A percentile compares a stretch with the other conserved stretches of the same genome.
These are phyloP conservation scores for Furcula furcula DNA, from an alignment of 2,888 invertebrate genomes.

Conservation along the genomic window DNA sequence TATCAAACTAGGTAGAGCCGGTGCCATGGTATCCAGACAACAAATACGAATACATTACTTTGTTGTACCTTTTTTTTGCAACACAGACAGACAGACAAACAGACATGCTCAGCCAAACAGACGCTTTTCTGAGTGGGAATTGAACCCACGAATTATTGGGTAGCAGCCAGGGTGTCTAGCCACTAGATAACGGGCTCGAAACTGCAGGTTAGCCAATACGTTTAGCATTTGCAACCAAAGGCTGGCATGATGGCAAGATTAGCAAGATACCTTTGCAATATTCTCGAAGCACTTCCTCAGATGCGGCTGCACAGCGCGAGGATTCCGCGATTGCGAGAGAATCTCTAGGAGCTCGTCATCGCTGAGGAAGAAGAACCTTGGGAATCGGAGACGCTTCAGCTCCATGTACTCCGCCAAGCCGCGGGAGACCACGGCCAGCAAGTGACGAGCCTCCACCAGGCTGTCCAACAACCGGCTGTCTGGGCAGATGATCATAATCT, in stretches of 20 bases:
- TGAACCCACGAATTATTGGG: too few species aligned
- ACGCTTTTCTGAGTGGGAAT: too few species aligned
- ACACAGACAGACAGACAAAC: too few species aligned
- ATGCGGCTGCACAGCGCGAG: constrained; percentile 89
- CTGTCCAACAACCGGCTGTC: constrained; percentile 85
- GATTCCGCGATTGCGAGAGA: constrained; percentile 89
- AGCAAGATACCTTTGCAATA: constrained; percentile 80
- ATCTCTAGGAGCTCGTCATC: constrained; percentile 92
- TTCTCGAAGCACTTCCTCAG: constrained; percentile 92
- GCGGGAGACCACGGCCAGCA: constrained; percentile 87
- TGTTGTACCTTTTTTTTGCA: too few species aligned
- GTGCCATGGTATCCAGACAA: too few species aligned
- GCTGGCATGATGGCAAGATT: not conserved
- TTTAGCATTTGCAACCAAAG: too few species aligned
- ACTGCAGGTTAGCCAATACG: too few species aligned
- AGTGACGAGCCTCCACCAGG: constrained; percentile 85
- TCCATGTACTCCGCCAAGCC: constrained; percentile 90
- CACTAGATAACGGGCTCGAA: too few species aligned
- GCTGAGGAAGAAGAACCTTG: constrained; percentile 89
- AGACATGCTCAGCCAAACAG: too few species aligned
- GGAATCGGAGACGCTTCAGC: constrained; percentile 87
- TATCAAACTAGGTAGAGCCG: too few species aligned
- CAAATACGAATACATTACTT: too few species aligned
- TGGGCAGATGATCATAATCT: constrained; percentile 85
- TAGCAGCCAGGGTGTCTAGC: too few species aligned